Conservation (phyloP, 1,140 invertebrate species). For the Drusus annulatus region DNA sequence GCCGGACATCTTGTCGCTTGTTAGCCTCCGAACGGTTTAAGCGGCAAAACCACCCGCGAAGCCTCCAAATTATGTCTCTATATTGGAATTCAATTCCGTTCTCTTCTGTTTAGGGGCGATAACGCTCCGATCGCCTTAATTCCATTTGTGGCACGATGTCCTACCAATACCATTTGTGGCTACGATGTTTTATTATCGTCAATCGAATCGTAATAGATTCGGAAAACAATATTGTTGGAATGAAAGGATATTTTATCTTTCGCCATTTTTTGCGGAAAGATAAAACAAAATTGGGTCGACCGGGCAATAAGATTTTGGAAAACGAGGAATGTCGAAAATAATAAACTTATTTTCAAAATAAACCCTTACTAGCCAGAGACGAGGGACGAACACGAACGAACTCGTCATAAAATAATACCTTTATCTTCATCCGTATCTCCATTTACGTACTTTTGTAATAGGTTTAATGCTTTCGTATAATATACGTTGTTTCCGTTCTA, state of each 20-base stretch:
- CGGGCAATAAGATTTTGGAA: no score
- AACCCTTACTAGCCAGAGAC: no score
- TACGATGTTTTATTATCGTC: constrained; percentile 41
- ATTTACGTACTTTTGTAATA: background rate
- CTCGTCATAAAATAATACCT: no score
- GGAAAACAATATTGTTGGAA: constrained; percentile 37
- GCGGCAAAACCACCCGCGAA: constrained; percentile 21
- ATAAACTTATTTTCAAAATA: no score
- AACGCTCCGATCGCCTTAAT: constrained; percentile 23
- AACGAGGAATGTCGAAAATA: no score
- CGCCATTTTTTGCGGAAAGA: background rate
- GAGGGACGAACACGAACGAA: no score
- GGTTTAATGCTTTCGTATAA: no score
- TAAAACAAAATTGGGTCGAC: background rate
- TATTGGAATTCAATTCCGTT: constrained; percentile 35
- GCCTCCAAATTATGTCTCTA: constrained; percentile 24
- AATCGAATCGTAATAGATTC: constrained; percentile 41
- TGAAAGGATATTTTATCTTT: background rate
- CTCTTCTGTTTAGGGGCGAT: constrained; percentile 30
- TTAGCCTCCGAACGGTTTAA: constrained; percentile 9
- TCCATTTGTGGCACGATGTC: constrained; percentile 4
- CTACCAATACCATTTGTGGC: constrained; percentile 29
- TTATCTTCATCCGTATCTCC: no score
- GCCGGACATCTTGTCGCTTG: constrained; percentile 38
- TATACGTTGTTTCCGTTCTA: no score